Evolutionary conservation across 2,888 invertebrate genomes (phyloP), one percentile per base, ranked within the genome.

Genomic region (Dynastes tityus): DNA sequence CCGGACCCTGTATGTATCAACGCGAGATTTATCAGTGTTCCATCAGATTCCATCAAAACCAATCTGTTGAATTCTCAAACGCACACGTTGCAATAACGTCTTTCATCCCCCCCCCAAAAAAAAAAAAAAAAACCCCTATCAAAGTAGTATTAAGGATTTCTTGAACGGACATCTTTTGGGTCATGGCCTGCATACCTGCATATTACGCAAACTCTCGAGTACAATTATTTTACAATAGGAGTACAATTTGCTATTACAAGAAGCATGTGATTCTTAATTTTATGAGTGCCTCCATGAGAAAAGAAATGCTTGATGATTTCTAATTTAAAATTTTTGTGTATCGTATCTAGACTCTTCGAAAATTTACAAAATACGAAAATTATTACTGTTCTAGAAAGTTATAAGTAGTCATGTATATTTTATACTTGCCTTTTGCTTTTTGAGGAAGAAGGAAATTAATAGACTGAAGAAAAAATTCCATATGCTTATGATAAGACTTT

Each of bases 401-500:
- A 11, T 22, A 58, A 22, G 22, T 58, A 5, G 22, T 58, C 0
- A 64, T 64, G 13, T 37, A 63, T 67, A 1, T 16, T 40, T 67
- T 67, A 22, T 45, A 67, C 5, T n/a, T 9, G 32, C 13, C 3
- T 4, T 67, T 37, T 67, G 40, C 2, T 22, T 58, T 68, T 13
- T 13, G 6, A 27, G 16, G 22, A 37, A 61, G 45, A 61, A 13
- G 40, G 29, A 74, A 74, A 40, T 58, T 61, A 61, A 61, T 45
- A 74, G 73, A 74, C 73, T 74, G 73, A 74, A 61, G 55, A 63
- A 22, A 22, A 58, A 58, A 58, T 74, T 49, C 45, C 37, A 61
- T 61, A 74, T 74, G 73, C 58, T 74, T 61, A 74, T 61, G 73
- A 74, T 61, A 61, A 74, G 32, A 74, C 63, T 74, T 61, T 22